phyloP scores from a whole-genome alignment of 2,113 vertebrate genomes.

The Alectura lathami region DNA sequence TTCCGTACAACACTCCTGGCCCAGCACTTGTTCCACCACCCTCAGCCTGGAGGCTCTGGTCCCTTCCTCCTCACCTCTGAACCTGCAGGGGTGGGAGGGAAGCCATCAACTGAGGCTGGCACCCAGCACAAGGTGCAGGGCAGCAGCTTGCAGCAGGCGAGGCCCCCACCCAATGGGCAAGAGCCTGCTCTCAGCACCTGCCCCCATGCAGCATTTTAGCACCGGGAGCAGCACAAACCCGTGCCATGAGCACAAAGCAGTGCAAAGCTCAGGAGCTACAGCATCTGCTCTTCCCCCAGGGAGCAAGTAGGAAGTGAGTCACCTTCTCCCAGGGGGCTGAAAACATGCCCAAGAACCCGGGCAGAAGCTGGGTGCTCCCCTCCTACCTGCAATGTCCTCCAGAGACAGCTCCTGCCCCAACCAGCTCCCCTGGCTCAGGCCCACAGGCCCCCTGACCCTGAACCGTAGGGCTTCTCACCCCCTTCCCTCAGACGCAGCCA shows the following conservation, averaged over 20 bases:
- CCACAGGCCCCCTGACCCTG: neutral
- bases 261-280: neutral
- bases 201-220: neutral
- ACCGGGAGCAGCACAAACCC: neutral
- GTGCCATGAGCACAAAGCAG: accelerated
- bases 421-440: neutral
- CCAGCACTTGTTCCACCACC: neutral
- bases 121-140: neutral
- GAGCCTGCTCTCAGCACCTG: neutral
- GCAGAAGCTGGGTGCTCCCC: neutral
- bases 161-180: no score
- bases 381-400: neutral
- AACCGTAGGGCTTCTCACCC: neutral
- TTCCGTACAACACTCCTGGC: neutral
- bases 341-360: accelerated
- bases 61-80: neutral
- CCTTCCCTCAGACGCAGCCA: neutral
- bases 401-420: accelerated
- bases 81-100: neutral
- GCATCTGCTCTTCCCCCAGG: accelerated
- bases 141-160: neutral
- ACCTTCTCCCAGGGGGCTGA: neutral
- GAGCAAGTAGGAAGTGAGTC: neutral
- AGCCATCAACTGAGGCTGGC: neutral
- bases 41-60: accelerated